Percentiles rank a stretch among this genome's conserved stretches.
Conservation (phyloP, 2,113 vertebrate species). For the Cebidichthys violaceus region DNA sequence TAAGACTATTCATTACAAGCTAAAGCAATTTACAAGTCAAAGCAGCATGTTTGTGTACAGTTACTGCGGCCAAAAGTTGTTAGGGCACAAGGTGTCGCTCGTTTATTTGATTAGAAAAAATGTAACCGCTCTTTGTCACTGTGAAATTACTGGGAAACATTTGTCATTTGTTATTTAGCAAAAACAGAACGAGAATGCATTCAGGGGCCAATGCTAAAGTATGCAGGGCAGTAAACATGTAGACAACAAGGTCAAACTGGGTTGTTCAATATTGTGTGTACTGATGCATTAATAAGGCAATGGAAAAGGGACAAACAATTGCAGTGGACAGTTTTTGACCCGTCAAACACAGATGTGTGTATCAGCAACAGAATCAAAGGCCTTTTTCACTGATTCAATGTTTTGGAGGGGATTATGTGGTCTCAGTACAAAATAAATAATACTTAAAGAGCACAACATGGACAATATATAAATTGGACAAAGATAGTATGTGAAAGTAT, state of each 20-base stretch:
- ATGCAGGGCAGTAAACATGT: conserved; percentile 5
- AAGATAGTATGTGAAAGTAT: not conserved
- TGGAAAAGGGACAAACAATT: not conserved
- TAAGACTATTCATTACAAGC: conserved; percentile 41
- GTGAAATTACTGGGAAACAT: not conserved
- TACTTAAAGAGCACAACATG: not conserved
- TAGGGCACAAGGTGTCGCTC: conserved; percentile 1
- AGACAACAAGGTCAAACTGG: not conserved
- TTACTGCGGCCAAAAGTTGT: conserved; percentile 16
- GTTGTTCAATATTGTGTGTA: not conserved
- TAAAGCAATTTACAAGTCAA: conserved; percentile 40
- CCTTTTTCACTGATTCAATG: not conserved
- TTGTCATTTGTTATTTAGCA: conserved; percentile 15
- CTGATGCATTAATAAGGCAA: not conserved
- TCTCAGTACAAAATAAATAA: not conserved
- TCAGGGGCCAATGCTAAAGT: not conserved
- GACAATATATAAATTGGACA: not conserved
- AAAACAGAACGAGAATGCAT: not conserved
- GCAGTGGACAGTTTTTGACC: not conserved
- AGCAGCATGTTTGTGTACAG: conserved; percentile 11
- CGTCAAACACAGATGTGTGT: not conserved
- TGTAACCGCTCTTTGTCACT: not conserved
- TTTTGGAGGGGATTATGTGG: not conserved
- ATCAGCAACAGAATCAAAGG: not conserved
- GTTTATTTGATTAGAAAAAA: conserved; percentile 25